phyloP scores from a whole-genome alignment of 2,797 vertebrate species.

The Gobionotothen gibberifrons region DNA sequence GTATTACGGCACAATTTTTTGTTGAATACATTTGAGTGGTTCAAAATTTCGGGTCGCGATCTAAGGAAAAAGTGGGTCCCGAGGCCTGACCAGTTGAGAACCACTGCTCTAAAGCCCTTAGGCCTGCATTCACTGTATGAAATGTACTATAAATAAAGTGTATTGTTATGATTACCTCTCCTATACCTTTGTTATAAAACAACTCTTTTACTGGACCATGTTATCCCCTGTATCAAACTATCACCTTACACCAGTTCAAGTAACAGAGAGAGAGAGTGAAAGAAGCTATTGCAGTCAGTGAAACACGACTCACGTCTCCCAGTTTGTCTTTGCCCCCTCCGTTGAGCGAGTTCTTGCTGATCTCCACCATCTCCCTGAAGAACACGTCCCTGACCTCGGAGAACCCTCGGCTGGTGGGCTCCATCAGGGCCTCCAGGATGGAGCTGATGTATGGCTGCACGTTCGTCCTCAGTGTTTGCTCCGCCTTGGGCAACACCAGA shows the following conservation, averaged over 20 bases:
- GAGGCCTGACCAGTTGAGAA: too few species aligned
- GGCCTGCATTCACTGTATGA: too few species aligned
- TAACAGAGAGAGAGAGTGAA: background rate
- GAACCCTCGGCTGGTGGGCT: conserved; percentile 94
- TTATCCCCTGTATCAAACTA: background rate
- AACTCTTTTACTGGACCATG: background rate
- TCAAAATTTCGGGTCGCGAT: too few species aligned
- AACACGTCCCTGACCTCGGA: conserved; percentile 92
- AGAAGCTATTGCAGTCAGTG: too few species aligned
- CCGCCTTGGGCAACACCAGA: conserved; percentile 89
- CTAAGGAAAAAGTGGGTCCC: too few species aligned
- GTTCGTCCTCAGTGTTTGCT: conserved; percentile 88
- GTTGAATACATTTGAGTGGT: too few species aligned
- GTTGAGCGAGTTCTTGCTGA: conserved; percentile 92
- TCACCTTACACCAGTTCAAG: background rate
- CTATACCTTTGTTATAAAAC: background rate
- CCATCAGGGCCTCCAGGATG: conserved; percentile 97
- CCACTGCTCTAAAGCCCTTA: too few species aligned
- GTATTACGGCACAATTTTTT: too few species aligned
- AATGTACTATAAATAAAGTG: too few species aligned
- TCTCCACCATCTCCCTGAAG: conserved; percentile 92
- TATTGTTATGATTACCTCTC: too few species aligned
- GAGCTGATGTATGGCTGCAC: conserved; percentile 94
- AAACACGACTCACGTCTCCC: conserved; percentile 85
- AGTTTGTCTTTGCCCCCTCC: conserved; percentile 88